phyloP scores from a whole-genome alignment of 2,888 invertebrate species.

The Synanthedon myopaeformis region DNA sequence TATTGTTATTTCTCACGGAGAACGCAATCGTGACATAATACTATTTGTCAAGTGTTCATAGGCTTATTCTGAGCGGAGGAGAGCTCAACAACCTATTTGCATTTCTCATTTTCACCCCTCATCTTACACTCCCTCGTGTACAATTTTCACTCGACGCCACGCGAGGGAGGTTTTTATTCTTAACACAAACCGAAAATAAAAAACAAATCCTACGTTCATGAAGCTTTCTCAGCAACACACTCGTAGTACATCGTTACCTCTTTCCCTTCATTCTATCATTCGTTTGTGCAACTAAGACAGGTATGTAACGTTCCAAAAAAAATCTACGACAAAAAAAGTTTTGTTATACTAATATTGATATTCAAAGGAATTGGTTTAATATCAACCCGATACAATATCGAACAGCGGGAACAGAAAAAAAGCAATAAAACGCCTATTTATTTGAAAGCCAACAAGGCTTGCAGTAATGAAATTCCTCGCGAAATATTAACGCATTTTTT shows the following conservation, averaged over 20 bases:
- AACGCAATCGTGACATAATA: constrained; percentile 40
- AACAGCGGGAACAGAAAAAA: constrained; percentile 40
- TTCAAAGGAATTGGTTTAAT: constrained; percentile 18
- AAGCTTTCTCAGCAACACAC: background rate
- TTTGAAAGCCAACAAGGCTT: constrained; percentile 58
- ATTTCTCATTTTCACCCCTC: constrained; percentile 63
- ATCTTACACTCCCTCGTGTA: constrained; percentile 40
- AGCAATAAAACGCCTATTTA: constrained; percentile 65
- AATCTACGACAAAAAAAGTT: no score
- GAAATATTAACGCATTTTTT: constrained; percentile 63
- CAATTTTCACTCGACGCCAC: constrained; percentile 43
- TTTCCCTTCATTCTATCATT: background rate
- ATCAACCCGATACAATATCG: constrained; percentile 45
- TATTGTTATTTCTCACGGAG: constrained; percentile 23
- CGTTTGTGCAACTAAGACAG: no score
- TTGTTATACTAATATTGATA: background rate
- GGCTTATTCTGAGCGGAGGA: constrained; percentile 43
- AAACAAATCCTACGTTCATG: constrained; percentile 1
- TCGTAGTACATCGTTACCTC: background rate
- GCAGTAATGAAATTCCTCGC: constrained; percentile 63
- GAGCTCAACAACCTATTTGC: constrained; percentile 58
- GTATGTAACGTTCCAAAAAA: no score
- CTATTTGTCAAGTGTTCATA: constrained; percentile 53
- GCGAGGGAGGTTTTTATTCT: constrained; percentile 25
- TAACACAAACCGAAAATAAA: constrained; percentile 2